Conservation (phyloP, 2,113 vertebrate genomes). For the Pluvialis apricaria region DNA sequence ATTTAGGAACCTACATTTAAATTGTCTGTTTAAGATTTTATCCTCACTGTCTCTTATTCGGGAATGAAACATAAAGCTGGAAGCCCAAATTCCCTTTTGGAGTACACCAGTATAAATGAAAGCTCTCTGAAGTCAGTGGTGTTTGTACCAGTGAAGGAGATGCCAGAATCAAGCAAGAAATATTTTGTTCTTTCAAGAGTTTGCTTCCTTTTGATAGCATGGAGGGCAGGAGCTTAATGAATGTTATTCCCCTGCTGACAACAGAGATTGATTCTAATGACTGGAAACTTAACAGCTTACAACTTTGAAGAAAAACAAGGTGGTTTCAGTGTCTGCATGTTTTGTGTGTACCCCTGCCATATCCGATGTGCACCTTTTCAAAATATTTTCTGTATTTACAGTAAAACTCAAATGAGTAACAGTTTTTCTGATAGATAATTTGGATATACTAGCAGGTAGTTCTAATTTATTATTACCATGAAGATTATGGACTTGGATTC, state of each 20-base stretch:
- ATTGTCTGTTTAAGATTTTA: neutral
- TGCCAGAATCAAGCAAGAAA: neutral
- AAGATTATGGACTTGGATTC: neutral
- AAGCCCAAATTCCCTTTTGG: neutral
- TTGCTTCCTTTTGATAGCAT: neutral
- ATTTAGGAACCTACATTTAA: neutral
- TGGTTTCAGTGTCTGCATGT: neutral
- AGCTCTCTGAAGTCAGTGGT: neutral
- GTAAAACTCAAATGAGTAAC: neutral
- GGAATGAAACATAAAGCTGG: neutral
- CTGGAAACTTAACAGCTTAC: neutral
- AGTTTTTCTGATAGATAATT: neutral
- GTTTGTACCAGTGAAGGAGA: neutral
- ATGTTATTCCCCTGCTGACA: neutral
- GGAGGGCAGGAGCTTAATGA: neutral
- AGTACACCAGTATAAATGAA: neutral
- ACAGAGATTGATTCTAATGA: neutral
- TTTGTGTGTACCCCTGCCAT: neutral
- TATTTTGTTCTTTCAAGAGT: neutral
- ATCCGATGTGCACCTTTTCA: neutral
- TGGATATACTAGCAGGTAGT: neutral
- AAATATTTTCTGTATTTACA: neutral
- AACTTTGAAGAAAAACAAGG: neutral
- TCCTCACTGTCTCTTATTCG: neutral
- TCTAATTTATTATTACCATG: neutral